phyloP scores from a whole-genome alignment of 2,888 invertebrate species.

The Neoitamus cyanurus region DNA sequence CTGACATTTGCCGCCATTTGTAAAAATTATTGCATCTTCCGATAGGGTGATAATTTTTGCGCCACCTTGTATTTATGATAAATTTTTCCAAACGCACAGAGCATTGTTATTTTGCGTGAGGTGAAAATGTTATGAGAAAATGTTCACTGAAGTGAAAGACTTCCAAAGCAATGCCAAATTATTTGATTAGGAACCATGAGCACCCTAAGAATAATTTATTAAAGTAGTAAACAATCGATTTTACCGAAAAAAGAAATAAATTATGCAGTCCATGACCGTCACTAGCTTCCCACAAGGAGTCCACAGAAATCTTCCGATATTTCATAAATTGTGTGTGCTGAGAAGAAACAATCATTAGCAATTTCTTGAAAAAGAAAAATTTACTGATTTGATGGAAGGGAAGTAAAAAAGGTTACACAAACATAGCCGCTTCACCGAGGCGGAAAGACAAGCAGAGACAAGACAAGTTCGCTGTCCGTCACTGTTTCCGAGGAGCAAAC shows the following conservation, averaged over 20 bases:
- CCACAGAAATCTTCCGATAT: not conserved
- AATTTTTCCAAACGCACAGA: too few species aligned
- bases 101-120: too few species aligned
- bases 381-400: not conserved
- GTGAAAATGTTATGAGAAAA: too few species aligned
- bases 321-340: not conserved
- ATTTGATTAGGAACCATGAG: too few species aligned
- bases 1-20: too few species aligned
- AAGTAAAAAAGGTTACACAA: not conserved
- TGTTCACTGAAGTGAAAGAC: too few species aligned
- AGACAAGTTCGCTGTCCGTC: not conserved
- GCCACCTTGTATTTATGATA: too few species aligned
- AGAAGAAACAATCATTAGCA: not conserved
- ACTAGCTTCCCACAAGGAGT: not conserved
- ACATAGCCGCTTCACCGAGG: not conserved
- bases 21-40: too few species aligned
- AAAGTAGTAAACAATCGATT: not conserved
- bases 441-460: not conserved
- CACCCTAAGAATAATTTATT: not conserved
- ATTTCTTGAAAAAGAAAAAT: not conserved
- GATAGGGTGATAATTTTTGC: too few species aligned
- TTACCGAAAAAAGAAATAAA: not conserved
- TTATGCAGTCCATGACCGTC: not conserved
- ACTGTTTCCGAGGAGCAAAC: not conserved
- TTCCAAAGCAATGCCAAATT: too few species aligned